Base-by-base conservation (phyloP, 2,888 invertebrate species). In the Tolmerus cingulatus region DNA sequence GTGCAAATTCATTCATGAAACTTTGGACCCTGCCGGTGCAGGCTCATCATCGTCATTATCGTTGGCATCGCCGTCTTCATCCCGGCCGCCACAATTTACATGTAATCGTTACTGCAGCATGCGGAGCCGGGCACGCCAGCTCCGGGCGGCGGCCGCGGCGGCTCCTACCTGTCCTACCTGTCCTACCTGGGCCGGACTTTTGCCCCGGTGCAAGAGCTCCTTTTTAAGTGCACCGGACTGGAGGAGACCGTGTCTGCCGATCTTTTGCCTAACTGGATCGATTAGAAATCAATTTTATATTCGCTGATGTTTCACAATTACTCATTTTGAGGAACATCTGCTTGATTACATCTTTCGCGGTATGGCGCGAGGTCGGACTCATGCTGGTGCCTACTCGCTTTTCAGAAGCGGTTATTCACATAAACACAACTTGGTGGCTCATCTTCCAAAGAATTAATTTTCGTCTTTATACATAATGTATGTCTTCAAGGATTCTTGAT, bases 1-100 rank as follows among this genome's bases (percentile, higher is more conserved):
- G 85, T 85, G 85, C 74, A 85, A 85, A 85, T 85, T 85, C 85
- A 85, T 85, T 85, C 85, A 85, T 85, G 85, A 85, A 74, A 74
- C 85, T 85, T 46, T 74, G 30, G 34, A 16, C 30, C n/a, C 43
- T 74, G 74, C 27, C 37, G 30, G 74, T 85, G 85, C 46, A 85
- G 85, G 74, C 85, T 74, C 86, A 66, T 81, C 87, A 87, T 87
- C 87, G 74, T 55, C 87, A 87, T 87, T 79, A 87, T 74, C 86
- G 79, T 79, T 87, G 79, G 37, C 46, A 78, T 87, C 76, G 74
- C 34, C 51, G 74, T 40, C 46, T 87, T 82, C 82, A 87, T 81
- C 74, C 43, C 43, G 66, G 74, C 40, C 23, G 74, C 19, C 74
- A 87, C 82, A 82, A 87, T 87, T 87, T 76, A 81, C 82, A 37